A percentile compares a stretch with the other conserved stretches of the same genome.
phyloP scores from a whole-genome alignment of 2,888 invertebrate species.

The Nemoura dubitans region DNA sequence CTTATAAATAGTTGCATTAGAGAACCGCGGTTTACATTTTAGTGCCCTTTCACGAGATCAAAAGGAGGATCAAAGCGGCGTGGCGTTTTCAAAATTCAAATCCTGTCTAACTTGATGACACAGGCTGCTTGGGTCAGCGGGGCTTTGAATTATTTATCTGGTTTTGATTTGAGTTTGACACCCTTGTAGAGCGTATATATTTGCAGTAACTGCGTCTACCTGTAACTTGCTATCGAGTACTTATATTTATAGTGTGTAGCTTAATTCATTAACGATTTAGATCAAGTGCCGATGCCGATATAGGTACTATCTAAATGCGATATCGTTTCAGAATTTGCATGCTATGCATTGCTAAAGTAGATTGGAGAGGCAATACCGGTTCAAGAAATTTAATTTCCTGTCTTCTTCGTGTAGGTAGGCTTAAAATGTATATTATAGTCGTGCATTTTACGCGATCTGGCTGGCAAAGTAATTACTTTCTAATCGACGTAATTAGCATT shows the following conservation, averaged over 20 bases:
- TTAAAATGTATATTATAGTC: background rate
- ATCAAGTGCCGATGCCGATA: background rate
- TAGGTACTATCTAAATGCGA: background rate
- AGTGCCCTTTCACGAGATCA: background rate
- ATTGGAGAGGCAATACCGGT: constrained; percentile 7
- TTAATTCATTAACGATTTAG: background rate
- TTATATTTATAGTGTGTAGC: no score
- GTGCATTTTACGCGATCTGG: constrained; percentile 7
- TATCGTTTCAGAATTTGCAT: background rate
- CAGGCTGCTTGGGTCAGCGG: background rate
- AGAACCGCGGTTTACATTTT: background rate
- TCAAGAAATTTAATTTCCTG: background rate
- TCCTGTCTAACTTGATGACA: background rate
- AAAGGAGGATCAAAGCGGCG: background rate
- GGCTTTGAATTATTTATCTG: background rate
- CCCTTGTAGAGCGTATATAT: no score
- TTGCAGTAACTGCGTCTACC: no score
- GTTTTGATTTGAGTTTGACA: background rate
- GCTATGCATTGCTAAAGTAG: background rate
- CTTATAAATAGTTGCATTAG: constrained; percentile 12
- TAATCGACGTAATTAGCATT: constrained; percentile 1
- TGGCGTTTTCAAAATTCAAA: background rate
- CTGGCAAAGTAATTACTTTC: background rate
- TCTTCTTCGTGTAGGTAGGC: background rate
- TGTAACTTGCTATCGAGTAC: no score